Conservation (phyloP, 2,888 invertebrate species). For the Euclidia mi region DNA sequence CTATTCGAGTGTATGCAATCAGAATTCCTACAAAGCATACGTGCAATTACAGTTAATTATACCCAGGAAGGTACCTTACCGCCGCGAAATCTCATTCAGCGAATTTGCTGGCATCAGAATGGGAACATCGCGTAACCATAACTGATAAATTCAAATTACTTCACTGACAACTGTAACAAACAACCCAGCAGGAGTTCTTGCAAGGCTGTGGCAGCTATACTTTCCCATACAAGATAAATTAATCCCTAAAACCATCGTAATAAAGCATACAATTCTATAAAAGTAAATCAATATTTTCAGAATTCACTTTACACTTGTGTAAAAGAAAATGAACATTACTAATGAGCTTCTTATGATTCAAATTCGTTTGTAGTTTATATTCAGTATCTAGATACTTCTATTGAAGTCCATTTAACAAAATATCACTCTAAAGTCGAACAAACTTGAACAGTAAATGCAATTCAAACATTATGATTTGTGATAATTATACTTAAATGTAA, state of each 20-base stretch:
- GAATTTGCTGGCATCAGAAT: slow-evolving; percentile 38
- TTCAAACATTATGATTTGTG: slow-evolving; percentile 78
- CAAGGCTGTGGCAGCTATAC: slow-evolving; percentile 47
- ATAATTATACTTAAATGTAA: slow-evolving; percentile 76
- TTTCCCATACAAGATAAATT: slow-evolving; percentile 20
- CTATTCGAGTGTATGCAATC: no score
- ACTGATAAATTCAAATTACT: slow-evolving; percentile 74
- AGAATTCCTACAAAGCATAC: no score
- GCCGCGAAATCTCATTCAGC: slow-evolving; percentile 42
- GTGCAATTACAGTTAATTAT: no score
- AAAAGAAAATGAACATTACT: slow-evolving; percentile 17
- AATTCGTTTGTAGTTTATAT: slow-evolving; percentile 20
- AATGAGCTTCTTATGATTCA: slow-evolving; percentile 12
- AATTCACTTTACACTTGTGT: not conserved
- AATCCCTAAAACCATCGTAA: slow-evolving; percentile 17
- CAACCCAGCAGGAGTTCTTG: slow-evolving; percentile 73
- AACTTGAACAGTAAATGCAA: slow-evolving; percentile 64
- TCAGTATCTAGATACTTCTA: slow-evolving; percentile 17
- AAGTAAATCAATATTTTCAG: slow-evolving; percentile 11
- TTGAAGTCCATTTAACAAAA: slow-evolving; percentile 62
- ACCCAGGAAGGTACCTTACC: slow-evolving; percentile 13
- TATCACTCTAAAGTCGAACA: slow-evolving; percentile 55
- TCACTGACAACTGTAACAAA: slow-evolving; percentile 76
- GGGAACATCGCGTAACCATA: slow-evolving; percentile 44
- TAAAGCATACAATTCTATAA: slow-evolving; percentile 27